Base-by-base conservation (phyloP, 2,113 vertebrate genomes). In the Clarias magur region DNA sequence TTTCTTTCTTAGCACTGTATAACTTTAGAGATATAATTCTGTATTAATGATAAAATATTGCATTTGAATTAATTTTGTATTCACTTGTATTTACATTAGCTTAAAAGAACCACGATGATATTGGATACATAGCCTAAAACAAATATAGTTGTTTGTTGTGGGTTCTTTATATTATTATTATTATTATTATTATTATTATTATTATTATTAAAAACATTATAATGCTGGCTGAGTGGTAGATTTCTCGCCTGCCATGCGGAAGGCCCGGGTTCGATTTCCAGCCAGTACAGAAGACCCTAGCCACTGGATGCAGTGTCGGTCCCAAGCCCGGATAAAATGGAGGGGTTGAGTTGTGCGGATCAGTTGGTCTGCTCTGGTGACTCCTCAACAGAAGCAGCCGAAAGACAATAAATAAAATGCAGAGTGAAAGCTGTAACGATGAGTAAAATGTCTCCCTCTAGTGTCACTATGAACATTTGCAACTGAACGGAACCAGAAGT, bases 391-490 rank as follows among this genome's bases (percentile, higher is more conserved):
- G 48, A 7, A 7, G 48, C 48, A 48, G 48, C 42, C 42, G 42
- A 48, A 48, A 48, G 5, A 48, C 6, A 48, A 48, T 48, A 48
- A 48, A 48, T 48, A 48, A 8, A 48, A 48, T 48, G 48, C 48
- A 54, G 23, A 0, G 1, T 27, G 75, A 25, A 15, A 1, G 25
- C 0, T 27, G 48, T 48, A 1, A 27, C 56, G 54, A 17, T 78
- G 9, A 16, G 12, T 67, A 25, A 53, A 34, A 42, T 65, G 73
- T 79, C 85, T 68, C 81, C 81, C 67, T 89, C 76, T 89, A 59
- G 80, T 84, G 23, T 73, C 63, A 65, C n/a, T 54, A 57, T 30
- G 11, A 60, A 65, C 48, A 57, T 76, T 54, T 30, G 27, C 75
- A 89, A 9, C 1, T 42, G 42, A 81, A 60, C 1, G 2, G 0